Evolutionary conservation across 1,140 invertebrate genomes (phyloP), one percentile per base, ranked within the genome.

Genomic region (Brachionus koreanus): DNA sequence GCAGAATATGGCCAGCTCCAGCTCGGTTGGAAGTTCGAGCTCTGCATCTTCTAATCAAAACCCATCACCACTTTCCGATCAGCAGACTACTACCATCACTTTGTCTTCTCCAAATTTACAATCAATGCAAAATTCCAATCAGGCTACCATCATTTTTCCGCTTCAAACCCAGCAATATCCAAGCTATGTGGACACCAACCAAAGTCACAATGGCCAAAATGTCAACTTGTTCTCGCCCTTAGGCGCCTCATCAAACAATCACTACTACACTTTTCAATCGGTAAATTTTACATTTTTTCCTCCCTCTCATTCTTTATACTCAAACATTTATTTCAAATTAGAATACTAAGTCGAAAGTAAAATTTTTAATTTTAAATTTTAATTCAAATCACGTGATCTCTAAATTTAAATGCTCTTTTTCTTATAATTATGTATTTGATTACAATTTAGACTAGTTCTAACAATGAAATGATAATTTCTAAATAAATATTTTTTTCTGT

Each of bases 221-320:
- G 69, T 46, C 3, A 74, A 46, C 25, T 33, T 46, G 19, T 74
- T 74, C 43, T 74, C 69, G 43, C 69, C 69, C 5, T 19, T 74
- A 0, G 33, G 33, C 69, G 7, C n/a, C 19, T 57, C 49, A 6
- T 57, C 69, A 13, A 46, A 43, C 23, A 74, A 12, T 25, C 69
- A 74, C 16, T 74, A 74, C 25, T 74, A 74, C 25, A 74, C 69
- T 12, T 74, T 74, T 46, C 69, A 74, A 74, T 46, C 69, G 37
- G 69, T 74, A 74, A 74, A 25, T 65, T 65, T 69, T 69, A 16
- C 12, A 69, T 69, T 37, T 33, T 29, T 65, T 65, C 29, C 23
- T 65, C 13, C 5, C 2, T 10, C 1, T 69, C 37, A 16, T 4
- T 37, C 13, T 39, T 69, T n/a, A 29, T 57, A 19, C 13, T 57